These are phyloP conservation scores for Spilarctia lutea DNA, from an alignment of 2,888 invertebrate species.

Conservation along the genomic window DNA sequence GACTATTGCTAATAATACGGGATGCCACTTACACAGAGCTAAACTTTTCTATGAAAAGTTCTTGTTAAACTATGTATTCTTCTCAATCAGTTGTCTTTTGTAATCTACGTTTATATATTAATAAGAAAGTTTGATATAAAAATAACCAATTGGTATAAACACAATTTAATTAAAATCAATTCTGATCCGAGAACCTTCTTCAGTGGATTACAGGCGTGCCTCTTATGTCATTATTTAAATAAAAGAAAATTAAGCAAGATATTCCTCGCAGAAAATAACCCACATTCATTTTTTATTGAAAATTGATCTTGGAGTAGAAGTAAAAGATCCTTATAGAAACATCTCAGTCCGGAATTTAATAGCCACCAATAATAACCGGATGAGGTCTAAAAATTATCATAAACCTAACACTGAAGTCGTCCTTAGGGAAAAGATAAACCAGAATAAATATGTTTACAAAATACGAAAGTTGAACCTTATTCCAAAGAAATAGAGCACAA, in stretches of 20 bases:
- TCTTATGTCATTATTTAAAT: constrained; percentile 17
- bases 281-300: constrained; percentile 44
- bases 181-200: constrained; percentile 12
- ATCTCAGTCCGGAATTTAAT: constrained; percentile 66
- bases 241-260: constrained; percentile 18
- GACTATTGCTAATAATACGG: background rate
- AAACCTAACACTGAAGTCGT: constrained; percentile 66
- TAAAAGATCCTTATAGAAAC: constrained; percentile 57
- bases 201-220: constrained; percentile 10
- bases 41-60: background rate
- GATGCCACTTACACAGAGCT: background rate
- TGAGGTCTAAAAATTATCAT: constrained; percentile 70
- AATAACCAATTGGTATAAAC: constrained; percentile 3
- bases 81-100: background rate
- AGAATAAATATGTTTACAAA: constrained; percentile 1
- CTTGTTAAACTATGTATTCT: background rate
- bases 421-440: constrained; percentile 57
- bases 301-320: constrained; percentile 43
- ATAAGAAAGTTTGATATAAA: background rate
- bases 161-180: constrained; percentile 13
- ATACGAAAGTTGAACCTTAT: constrained; percentile 20
- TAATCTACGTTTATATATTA: background rate
- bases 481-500: constrained; percentile 7
- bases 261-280: constrained; percentile 35
- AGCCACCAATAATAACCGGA: constrained; percentile 67